Percentiles rank a stretch among this genome's conserved stretches.
These are phyloP conservation scores for Anguilla anguilla DNA, from an alignment of 2,797 vertebrate genomes.

Conservation along the genomic window DNA sequence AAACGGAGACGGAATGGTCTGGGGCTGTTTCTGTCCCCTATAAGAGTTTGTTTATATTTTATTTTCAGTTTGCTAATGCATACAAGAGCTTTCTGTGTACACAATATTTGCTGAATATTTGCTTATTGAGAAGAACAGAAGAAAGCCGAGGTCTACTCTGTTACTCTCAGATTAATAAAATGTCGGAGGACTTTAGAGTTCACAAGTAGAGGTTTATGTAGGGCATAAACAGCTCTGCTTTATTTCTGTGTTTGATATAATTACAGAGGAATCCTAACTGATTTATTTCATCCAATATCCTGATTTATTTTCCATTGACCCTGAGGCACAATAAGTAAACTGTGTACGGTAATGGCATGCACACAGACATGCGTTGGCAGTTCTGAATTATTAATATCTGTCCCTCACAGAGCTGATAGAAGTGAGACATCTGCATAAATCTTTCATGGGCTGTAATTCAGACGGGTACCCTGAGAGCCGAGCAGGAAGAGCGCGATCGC, in stretches of 20 bases:
- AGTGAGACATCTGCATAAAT: conserved; percentile 16
- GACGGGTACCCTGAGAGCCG: conserved; percentile 20
- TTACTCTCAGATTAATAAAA: not conserved
- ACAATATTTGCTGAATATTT: not conserved
- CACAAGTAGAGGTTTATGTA: not conserved
- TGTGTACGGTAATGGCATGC: not conserved
- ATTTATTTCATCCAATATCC: conserved; percentile 14
- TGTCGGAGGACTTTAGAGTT: not conserved
- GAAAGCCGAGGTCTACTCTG: not conserved
- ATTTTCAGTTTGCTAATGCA: not conserved
- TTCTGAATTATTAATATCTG: conserved; percentile 26
- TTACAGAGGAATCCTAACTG: conserved; percentile 12
- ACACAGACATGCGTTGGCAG: not conserved
- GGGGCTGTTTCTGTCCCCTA: not conserved
- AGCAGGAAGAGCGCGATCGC: not conserved
- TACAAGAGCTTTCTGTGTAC: not conserved
- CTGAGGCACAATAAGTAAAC: not conserved
- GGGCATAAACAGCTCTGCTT: not conserved
- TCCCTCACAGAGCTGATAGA: conserved; percentile 19
- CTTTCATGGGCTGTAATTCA: conserved; percentile 34
- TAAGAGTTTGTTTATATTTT: not conserved
- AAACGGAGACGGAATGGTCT: not conserved
- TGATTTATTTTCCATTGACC: not conserved
- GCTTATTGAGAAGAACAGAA: not conserved
- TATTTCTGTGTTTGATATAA: not conserved